phyloP scores from a whole-genome alignment of 2,797 vertebrate species.

The Galago senegalensis region DNA sequence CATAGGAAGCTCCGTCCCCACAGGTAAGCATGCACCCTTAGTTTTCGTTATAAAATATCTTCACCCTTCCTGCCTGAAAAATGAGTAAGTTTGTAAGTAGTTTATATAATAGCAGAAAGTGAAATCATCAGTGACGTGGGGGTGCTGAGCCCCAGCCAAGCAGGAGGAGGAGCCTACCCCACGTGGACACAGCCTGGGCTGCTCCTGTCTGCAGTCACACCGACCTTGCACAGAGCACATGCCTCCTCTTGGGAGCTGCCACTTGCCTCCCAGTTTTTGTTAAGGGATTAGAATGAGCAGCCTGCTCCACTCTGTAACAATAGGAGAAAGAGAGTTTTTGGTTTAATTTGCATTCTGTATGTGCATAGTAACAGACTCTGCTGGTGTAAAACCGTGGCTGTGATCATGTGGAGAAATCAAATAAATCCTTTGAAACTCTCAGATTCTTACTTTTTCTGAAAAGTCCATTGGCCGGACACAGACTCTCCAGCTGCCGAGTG shows the following conservation, averaged over 20 bases:
- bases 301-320: conserved; percentile 90
- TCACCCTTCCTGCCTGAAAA: conserved; percentile 90
- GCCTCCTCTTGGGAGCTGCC: conserved; percentile 90
- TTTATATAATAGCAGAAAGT: conserved; percentile 77
- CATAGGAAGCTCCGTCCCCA: conserved; percentile 89
- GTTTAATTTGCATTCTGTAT: conserved; percentile 96
- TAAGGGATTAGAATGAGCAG: conserved; percentile 90
- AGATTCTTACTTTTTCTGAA: conserved; percentile 82
- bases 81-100: conserved; percentile 90
- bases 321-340: conserved; percentile 92
- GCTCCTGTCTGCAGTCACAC: conserved; percentile 90
- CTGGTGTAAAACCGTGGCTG: conserved; percentile 97
- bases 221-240: conserved; percentile 86
- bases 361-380: conserved; percentile 94
- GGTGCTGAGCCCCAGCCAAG: conserved; percentile 83
- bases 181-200: conserved; percentile 92
- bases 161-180: conserved; percentile 85
- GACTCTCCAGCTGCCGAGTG: neutral
- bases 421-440: conserved; percentile 94
- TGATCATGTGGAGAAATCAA: conserved; percentile 96
- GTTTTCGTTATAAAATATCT: conserved; percentile 90
- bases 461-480: neutral
- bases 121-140: conserved; percentile 83
- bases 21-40: conserved; percentile 92
- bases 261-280: conserved; percentile 90